A percentile compares a stretch with the other conserved stretches of the same genome.
These are phyloP conservation scores for Drosophila cognata DNA, from an alignment of 2,888 invertebrate genomes.

Conservation along the genomic window DNA sequence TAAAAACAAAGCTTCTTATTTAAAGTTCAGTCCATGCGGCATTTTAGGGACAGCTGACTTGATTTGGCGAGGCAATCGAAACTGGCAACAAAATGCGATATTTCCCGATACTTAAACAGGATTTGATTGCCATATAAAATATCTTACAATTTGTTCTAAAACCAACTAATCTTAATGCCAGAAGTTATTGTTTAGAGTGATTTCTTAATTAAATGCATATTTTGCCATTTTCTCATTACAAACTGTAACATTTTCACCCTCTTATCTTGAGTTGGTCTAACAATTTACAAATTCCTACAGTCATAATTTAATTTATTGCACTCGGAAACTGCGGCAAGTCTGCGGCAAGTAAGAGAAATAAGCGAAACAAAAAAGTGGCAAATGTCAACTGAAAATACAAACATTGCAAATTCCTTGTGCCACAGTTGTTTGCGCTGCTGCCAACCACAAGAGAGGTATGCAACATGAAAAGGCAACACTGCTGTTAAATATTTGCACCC, in stretches of 20 bases:
- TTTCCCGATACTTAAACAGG: background rate
- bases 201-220: background rate
- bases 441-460: slow-evolving; percentile 31
- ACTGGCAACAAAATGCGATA: background rate
- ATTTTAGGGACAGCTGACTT: background rate
- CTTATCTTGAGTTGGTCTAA: background rate
- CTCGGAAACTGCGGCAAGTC: background rate
- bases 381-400: slow-evolving; percentile 67
- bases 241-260: background rate
- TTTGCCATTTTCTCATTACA: background rate
- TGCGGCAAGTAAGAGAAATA: background rate
- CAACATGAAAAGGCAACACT: slow-evolving; percentile 21
- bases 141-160: background rate
- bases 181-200: background rate
- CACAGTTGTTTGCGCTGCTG: slow-evolving; percentile 14
- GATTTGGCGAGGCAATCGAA: background rate
- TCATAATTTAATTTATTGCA: slow-evolving; percentile 1
- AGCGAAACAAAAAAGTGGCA: slow-evolving; percentile 42
- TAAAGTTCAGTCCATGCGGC: background rate
- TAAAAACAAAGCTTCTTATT: background rate
- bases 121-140: too few species aligned
- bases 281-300: background rate
- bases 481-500: slow-evolving; percentile 26
- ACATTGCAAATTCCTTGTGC: slow-evolving; percentile 62
- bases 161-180: background rate